Evolutionary conservation across 2,888 invertebrate genomes (phyloP).

Genomic region (Microctonus brassicae): DNA sequence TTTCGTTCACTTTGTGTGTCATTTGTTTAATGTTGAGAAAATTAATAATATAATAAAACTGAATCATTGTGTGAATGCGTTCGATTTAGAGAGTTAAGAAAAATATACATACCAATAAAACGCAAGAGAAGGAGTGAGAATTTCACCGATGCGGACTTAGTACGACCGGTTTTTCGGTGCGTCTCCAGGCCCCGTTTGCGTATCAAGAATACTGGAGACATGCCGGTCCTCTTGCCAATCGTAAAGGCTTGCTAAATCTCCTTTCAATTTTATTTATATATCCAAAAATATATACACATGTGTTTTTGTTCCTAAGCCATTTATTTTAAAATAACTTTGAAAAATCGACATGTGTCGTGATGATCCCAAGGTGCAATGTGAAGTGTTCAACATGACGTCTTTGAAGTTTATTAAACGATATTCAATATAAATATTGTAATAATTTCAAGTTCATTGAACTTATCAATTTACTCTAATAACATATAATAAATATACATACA

Average conservation of each 20-base stretch:
- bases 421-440: neutral
- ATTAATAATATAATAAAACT: too few relatives aligned
- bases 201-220: conserved; percentile 18
- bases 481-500: neutral
- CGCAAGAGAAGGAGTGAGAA: conserved; percentile 3
- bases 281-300: neutral
- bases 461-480: neutral
- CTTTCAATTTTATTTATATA: neutral
- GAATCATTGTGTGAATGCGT: too few relatives aligned
- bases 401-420: neutral
- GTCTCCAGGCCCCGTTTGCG: conserved; percentile 15
- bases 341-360: conserved; percentile 21
- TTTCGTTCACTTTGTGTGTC: too few relatives aligned
- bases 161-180: conserved; percentile 23
- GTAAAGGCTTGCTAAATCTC: neutral
- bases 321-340: neutral
- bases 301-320: neutral
- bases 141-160: conserved; percentile 24
- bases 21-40: too few relatives aligned
- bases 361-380: neutral
- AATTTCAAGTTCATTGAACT: conserved; percentile 12
- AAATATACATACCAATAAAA: too few relatives aligned
- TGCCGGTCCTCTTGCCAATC: conserved; percentile 21
- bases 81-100: neutral
- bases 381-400: conserved; percentile 24